Conservation (phyloP, 1,140 invertebrate genomes). For the Holcopasites calliopsidis region DNA sequence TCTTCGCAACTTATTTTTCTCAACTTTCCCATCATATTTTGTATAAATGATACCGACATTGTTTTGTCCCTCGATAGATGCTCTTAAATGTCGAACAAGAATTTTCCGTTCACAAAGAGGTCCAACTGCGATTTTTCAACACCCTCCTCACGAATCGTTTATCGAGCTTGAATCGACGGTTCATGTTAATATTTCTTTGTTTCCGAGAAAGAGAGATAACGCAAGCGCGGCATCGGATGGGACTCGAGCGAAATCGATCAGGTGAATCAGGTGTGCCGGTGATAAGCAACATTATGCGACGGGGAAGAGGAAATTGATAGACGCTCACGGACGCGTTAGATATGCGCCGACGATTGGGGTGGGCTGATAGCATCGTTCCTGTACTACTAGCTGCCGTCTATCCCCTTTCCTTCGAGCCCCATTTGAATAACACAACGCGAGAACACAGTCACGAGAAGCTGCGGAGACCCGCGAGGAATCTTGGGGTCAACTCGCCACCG, state of each 20-base stretch:
- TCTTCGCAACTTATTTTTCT: no score
- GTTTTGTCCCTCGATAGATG: no score
- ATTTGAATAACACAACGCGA: constrained; percentile 65
- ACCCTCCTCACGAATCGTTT: no score
- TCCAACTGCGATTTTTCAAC: no score
- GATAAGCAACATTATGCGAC: background rate
- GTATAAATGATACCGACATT: no score
- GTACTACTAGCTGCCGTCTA: constrained; percentile 36
- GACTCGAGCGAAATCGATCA: no score
- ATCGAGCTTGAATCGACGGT: no score
- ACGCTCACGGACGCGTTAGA: constrained; percentile 46
- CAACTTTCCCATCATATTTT: no score
- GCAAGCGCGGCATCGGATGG: background rate
- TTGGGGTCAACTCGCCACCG: constrained; percentile 32
- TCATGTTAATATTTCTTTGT: background rate
- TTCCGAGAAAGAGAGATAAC: background rate
- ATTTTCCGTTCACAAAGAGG: no score
- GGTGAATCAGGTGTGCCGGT: background rate
- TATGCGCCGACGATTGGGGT: constrained; percentile 55
- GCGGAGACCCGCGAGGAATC: constrained; percentile 28
- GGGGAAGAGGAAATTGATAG: background rate
- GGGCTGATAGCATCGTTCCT: constrained; percentile 54
- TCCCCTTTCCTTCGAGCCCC: constrained; percentile 32
- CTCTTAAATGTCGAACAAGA: no score
- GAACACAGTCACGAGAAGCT: constrained; percentile 50